Evolutionary conservation across 37 sponge, comb jelly and placozoan genomes (phyloP).

Genomic region (Ianthella basta): DNA sequence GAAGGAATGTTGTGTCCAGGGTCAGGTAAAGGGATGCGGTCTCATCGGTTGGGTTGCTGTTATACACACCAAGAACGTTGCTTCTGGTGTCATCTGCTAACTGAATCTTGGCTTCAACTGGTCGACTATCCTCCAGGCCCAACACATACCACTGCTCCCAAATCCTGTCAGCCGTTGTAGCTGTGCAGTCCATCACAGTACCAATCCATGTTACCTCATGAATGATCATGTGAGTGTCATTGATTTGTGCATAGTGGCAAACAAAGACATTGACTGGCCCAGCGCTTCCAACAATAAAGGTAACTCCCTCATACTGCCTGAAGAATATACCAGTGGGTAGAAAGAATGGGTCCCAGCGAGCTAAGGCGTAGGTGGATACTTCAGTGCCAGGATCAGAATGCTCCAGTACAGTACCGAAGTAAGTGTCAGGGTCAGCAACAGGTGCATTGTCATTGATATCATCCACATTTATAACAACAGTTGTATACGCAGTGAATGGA

Average conservation of each 20-base stretch:
- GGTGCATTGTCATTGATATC: slow-evolving; percentile 79
- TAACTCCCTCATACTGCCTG: slow-evolving; percentile 11
- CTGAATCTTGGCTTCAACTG: slow-evolving; percentile 35
- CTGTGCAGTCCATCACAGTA: neutral
- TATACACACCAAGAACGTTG: slow-evolving; percentile 73
- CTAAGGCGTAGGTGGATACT: neutral
- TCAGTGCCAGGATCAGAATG: neutral
- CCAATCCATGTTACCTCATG: neutral
- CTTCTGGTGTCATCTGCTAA: slow-evolving; percentile 76
- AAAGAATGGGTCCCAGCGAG: slow-evolving; percentile 22
- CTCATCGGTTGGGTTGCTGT: slow-evolving; percentile 46
- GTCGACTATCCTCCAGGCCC: neutral
- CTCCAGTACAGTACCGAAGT: slow-evolving; percentile 57
- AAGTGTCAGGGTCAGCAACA: slow-evolving; percentile 51
- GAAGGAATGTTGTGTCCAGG: slow-evolving; percentile 49
- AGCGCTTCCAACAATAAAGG: neutral
- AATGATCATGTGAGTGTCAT: slow-evolving; percentile 9
- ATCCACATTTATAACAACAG: slow-evolving; percentile 48
- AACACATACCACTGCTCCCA: slow-evolving; percentile 13
- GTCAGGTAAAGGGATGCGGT: slow-evolving; percentile 49
- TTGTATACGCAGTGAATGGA: neutral
- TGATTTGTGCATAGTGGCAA: neutral
- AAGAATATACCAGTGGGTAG: slow-evolving; percentile 20
- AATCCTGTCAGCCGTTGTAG: neutral
- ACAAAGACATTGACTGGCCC: neutral